A percentile compares a stretch with the other conserved stretches of the same genome.
These are phyloP conservation scores for Microtus oregoni DNA, from an alignment of 2,113 vertebrate genomes.

Conservation along the genomic window DNA sequence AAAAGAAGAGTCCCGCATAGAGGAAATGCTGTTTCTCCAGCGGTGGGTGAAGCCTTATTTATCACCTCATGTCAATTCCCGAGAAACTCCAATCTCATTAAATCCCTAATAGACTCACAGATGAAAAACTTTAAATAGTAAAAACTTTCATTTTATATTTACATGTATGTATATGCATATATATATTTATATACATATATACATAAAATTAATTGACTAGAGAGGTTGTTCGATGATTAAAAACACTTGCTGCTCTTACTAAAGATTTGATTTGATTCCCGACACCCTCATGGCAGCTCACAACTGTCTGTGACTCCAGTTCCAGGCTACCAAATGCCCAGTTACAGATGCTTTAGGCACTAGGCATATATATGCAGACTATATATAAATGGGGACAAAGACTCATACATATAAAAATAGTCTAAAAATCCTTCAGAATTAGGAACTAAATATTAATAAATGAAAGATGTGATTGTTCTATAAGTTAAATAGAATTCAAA, in stretches of 20 bases:
- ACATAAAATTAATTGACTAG: not conserved
- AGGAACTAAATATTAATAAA: not conserved
- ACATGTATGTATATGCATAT: not conserved
- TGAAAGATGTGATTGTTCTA: not conserved
- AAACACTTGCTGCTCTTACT: not conserved
- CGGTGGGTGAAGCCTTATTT: not conserved
- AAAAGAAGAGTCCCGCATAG: not conserved
- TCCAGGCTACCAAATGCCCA: not conserved
- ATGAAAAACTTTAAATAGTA: slow-evolving; percentile 3
- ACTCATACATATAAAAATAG: not conserved
- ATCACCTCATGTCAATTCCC: not conserved
- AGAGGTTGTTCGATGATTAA: not conserved
- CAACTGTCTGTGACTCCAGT: not conserved
- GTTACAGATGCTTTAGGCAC: too few species aligned
- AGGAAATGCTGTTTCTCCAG: not conserved
- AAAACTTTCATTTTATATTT: not conserved
- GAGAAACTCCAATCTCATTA: not conserved
- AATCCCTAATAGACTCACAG: not conserved
- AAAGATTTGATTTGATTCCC: not conserved
- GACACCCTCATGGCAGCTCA: too few species aligned
- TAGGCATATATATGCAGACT: not conserved
- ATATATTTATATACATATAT: too few species aligned
- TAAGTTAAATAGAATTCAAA: not conserved
- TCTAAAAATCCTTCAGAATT: not conserved
- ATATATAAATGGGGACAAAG: not conserved